A percentile compares a stretch with the other conserved stretches of the same genome.
Conservation (phyloP, 1,140 invertebrate species). For the Atta cephalotes region DNA sequence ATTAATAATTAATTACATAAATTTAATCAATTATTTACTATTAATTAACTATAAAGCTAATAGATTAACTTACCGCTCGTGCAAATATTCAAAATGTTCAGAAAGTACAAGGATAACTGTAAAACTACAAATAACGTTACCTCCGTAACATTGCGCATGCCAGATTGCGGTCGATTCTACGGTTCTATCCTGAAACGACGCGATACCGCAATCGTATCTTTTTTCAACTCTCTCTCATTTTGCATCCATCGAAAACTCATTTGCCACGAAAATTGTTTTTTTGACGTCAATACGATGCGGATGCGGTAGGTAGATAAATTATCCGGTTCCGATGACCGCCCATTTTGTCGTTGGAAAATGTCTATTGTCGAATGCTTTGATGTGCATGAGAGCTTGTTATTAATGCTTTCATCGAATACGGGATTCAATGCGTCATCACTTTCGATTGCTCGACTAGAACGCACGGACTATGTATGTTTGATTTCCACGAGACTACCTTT, state of each 20-base stretch:
- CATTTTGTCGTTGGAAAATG: conserved; percentile 50
- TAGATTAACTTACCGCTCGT: not conserved
- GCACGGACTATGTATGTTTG: not conserved
- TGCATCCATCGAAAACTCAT: conserved; percentile 54
- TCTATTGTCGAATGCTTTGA: conserved; percentile 42
- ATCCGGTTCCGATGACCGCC: conserved; percentile 43
- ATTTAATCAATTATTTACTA: not conserved
- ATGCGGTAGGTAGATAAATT: conserved; percentile 64
- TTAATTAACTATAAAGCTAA: not conserved
- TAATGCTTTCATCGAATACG: conserved; percentile 55
- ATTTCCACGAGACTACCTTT: conserved; percentile 20
- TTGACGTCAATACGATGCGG: conserved; percentile 13
- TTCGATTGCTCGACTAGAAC: conserved; percentile 24
- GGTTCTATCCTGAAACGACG: conserved; percentile 7
- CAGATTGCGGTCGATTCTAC: conserved; percentile 38
- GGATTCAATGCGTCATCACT: conserved; percentile 22
- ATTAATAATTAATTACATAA: not conserved
- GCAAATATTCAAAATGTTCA: not conserved
- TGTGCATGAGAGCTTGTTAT: conserved; percentile 42
- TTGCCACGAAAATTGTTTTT: conserved; percentile 66
- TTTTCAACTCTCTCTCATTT: conserved; percentile 40
- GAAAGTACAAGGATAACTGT: not conserved
- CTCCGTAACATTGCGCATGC: conserved; percentile 6
- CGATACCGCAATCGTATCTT: conserved; percentile 30
- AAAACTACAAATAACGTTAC: conserved; percentile 3